Conservation (phyloP, 2,888 invertebrate genomes). For the Lepidocyrtinus sp. region DNA sequence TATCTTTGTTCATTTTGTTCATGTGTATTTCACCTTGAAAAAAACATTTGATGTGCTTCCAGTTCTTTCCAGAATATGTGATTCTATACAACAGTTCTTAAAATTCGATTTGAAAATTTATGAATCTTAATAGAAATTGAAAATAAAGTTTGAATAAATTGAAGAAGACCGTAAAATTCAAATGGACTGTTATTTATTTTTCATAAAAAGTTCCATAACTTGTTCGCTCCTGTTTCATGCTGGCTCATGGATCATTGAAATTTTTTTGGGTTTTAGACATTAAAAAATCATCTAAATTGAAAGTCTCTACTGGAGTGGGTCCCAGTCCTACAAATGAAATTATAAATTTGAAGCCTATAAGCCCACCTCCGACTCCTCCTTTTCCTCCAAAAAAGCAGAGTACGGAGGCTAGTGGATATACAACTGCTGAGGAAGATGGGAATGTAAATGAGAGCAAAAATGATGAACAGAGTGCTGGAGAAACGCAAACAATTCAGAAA, state of each 20-base stretch:
- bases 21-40: slow-evolving; percentile 34
- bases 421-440: not conserved
- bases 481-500: not conserved
- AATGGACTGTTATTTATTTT: slow-evolving; percentile 53
- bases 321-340: too few relatives aligned
- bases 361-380: slow-evolving; percentile 21
- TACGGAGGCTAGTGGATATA: slow-evolving; percentile 7
- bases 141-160: slow-evolving; percentile 7
- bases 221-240: not conserved
- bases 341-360: not conserved
- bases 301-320: slow-evolving; percentile 77
- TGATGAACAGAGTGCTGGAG: too few relatives aligned
- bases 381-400: not conserved
- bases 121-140: slow-evolving; percentile 8
- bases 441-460: too few relatives aligned
- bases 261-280: too few relatives aligned
- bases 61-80: slow-evolving; percentile 42
- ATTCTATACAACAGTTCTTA: slow-evolving; percentile 20
- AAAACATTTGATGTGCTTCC: too few relatives aligned
- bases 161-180: slow-evolving; percentile 9
- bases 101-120: not conserved
- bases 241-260: too few relatives aligned
- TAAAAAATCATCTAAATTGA: slow-evolving; percentile 49
- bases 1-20: slow-evolving; percentile 16
- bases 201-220: not conserved